Conservation (phyloP, 2,888 invertebrate species). For the Crematogaster levior region DNA sequence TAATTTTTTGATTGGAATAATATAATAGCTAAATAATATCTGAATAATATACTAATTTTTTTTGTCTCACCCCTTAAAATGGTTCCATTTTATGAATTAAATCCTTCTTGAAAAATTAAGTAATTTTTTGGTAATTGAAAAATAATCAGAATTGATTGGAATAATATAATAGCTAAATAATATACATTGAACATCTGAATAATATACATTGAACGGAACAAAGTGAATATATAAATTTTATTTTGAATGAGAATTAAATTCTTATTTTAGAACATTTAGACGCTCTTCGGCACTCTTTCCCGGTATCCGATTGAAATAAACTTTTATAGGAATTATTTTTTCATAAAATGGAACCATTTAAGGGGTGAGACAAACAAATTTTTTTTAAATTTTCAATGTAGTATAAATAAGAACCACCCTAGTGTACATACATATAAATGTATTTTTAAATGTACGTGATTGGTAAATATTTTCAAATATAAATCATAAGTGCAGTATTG, state of each 20-base stretch:
- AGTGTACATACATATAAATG: no score
- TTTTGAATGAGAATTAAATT: not conserved
- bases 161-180: not conserved
- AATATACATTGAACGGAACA: not conserved
- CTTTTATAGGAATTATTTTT: no score
- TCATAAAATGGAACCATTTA: no score
- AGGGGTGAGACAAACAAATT: no score
- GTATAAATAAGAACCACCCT: no score
- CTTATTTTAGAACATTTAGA: not conserved
- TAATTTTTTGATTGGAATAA: not conserved
- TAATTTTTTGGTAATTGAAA: not conserved
- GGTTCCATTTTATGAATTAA: no score
- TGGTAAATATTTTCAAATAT: not conserved
- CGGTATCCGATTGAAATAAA: no score
- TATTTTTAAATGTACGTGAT: not conserved
- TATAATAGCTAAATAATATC: not conserved
- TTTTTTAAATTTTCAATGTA: no score
- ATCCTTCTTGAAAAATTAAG: not conserved
- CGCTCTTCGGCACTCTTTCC: no score
- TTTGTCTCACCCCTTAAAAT: no score
- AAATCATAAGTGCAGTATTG: conserved; percentile 21
- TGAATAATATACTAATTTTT: no score
- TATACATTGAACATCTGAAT: no score
- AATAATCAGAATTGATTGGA: not conserved
- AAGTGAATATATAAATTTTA: not conserved